Evolutionary conservation across 2,888 invertebrate species (phyloP).

Genomic region (Drosophila antonietae): DNA sequence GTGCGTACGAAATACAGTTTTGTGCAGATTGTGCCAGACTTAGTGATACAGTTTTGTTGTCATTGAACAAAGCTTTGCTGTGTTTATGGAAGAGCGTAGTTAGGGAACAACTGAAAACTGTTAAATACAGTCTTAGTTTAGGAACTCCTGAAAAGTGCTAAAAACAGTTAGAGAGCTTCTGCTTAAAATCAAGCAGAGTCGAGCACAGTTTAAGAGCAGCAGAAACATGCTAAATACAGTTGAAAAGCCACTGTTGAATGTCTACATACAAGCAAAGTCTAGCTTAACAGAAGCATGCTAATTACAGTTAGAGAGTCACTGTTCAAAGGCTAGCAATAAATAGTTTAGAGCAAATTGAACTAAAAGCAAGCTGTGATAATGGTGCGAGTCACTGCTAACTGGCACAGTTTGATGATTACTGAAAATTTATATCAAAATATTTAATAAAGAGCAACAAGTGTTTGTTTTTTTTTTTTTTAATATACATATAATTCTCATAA

Average conservation of each 20-base stretch:
- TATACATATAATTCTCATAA: conserved; percentile 82
- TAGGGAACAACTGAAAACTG: background rate
- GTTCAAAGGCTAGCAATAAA: background rate
- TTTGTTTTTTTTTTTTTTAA: conserved; percentile 34
- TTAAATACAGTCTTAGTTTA: background rate
- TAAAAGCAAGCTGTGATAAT: too few relatives aligned
- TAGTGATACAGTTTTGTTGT: background rate
- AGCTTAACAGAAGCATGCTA: background rate
- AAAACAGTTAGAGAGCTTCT: background rate
- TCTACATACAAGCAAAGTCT: background rate
- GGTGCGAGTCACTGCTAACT: background rate
- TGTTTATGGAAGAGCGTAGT: background rate
- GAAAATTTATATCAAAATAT: background rate
- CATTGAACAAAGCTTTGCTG: background rate
- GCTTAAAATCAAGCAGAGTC: background rate
- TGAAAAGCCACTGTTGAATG: background rate
- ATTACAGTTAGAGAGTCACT: background rate
- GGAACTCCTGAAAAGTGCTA: background rate
- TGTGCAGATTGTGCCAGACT: background rate
- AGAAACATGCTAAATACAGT: background rate
- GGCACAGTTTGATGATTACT: background rate
- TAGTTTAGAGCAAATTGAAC: background rate
- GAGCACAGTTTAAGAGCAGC: background rate
- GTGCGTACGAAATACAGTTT: background rate
- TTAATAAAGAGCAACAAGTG: conserved; percentile 9